Conservation (phyloP, 1,140 invertebrate species). For the Oedothorax gibbosus region DNA sequence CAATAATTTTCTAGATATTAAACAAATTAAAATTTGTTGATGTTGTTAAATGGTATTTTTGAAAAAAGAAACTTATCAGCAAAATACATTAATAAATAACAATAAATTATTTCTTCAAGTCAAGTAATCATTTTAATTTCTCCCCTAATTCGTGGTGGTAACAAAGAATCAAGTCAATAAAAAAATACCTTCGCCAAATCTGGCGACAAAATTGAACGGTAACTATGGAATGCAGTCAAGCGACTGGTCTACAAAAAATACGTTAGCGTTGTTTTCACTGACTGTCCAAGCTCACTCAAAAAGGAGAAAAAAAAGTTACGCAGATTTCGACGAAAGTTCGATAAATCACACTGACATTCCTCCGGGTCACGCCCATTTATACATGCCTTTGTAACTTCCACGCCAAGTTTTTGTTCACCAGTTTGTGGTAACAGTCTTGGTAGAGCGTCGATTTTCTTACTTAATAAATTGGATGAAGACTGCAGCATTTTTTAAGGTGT, state of each 20-base stretch:
- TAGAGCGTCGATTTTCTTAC: too few relatives aligned
- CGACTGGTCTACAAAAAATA: slow-evolving; percentile 42
- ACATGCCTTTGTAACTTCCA: slow-evolving; percentile 48
- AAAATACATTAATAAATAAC: too few relatives aligned
- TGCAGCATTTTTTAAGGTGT: too few relatives aligned
- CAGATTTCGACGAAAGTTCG: slow-evolving; percentile 57
- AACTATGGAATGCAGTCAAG: slow-evolving; percentile 57
- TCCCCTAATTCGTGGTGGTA: not conserved
- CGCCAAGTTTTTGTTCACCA: slow-evolving; percentile 1
- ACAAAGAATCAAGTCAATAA: not conserved
- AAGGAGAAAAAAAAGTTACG: slow-evolving; percentile 37
- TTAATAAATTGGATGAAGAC: too few relatives aligned
- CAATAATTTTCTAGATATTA: too few relatives aligned
- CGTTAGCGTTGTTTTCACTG: slow-evolving; percentile 57
- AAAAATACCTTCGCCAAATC: slow-evolving; percentile 16
- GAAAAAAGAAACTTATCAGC: too few relatives aligned
- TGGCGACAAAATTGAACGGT: slow-evolving; percentile 12
- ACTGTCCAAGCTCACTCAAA: slow-evolving; percentile 25
- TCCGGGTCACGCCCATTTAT: slow-evolving; percentile 35
- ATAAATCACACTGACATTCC: slow-evolving; percentile 61
- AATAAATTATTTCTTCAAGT: too few relatives aligned
- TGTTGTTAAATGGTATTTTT: too few relatives aligned
- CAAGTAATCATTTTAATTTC: too few relatives aligned
- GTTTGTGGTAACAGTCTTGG: not conserved
- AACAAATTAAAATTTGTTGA: too few relatives aligned